Evolutionary conservation across 2,113 vertebrate genomes (phyloP).

Genomic region (Epinephelus moara): DNA sequence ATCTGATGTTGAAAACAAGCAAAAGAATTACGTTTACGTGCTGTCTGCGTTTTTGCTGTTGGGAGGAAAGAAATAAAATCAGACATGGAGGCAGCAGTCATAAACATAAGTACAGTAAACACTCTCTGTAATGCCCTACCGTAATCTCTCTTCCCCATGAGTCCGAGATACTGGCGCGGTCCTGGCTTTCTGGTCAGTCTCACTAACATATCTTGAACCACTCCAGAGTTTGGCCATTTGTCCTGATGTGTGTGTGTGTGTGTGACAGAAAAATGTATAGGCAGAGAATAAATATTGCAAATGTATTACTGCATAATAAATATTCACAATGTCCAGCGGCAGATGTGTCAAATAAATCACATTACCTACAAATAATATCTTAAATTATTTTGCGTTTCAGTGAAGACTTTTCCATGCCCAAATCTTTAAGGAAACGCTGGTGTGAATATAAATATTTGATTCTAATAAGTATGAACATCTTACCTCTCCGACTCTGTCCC

Average conservation of each 20-base stretch:
- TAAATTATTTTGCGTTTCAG: neutral
- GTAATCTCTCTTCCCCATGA: slow-evolving; percentile 88
- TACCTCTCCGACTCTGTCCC: slow-evolving; percentile 37
- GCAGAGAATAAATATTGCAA: neutral
- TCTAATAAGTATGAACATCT: neutral
- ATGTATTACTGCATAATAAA: too few species aligned
- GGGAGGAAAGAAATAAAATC: slow-evolving; percentile 22
- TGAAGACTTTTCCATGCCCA: neutral
- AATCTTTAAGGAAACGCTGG: neutral
- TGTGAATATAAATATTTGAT: neutral
- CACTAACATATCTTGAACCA: slow-evolving; percentile 80
- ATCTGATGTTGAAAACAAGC: neutral
- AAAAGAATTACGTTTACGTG: slow-evolving; percentile 86
- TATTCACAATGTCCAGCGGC: neutral
- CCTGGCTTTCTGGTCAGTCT: slow-evolving; percentile 88
- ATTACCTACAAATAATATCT: neutral
- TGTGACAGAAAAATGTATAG: neutral
- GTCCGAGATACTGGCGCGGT: slow-evolving; percentile 80
- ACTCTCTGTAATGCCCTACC: slow-evolving; percentile 74
- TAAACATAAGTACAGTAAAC: neutral
- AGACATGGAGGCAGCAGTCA: neutral
- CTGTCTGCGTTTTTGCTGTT: slow-evolving; percentile 85
- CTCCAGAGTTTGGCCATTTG: slow-evolving; percentile 62
- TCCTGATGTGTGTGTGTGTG: neutral
- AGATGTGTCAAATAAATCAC: neutral